Percentiles rank a stretch among this genome's conserved stretches.
Conservation (phyloP, 2,113 vertebrate genomes). For the Xiphophorus maculatus region DNA sequence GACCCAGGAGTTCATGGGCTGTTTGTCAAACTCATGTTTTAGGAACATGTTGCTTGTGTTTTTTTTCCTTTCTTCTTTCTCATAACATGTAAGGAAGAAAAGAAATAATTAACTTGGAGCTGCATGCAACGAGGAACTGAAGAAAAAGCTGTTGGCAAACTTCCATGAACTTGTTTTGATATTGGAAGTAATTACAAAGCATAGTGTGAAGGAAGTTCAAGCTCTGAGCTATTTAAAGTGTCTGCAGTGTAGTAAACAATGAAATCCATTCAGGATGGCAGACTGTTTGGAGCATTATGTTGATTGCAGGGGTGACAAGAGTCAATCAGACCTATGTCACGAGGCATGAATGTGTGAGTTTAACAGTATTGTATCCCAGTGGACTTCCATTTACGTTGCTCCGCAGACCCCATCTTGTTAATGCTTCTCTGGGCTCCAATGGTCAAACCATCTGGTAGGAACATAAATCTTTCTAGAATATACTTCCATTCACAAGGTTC, state of each 20-base stretch:
- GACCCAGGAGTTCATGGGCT: slow-evolving; percentile 9
- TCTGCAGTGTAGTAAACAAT: slow-evolving; percentile 57
- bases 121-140: not conserved
- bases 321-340: slow-evolving; percentile 51
- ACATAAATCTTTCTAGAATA: slow-evolving; percentile 29
- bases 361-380: slow-evolving; percentile 41
- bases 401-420: slow-evolving; percentile 58
- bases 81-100: slow-evolving; percentile 26
- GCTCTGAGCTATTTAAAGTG: slow-evolving; percentile 51
- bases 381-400: slow-evolving; percentile 21
- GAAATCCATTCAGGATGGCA: slow-evolving; percentile 41
- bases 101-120: not conserved
- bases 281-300: slow-evolving; percentile 45
- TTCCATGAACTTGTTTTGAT: slow-evolving; percentile 34
- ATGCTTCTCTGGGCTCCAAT: slow-evolving; percentile 45
- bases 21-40: slow-evolving; percentile 12
- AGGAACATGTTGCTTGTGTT: slow-evolving; percentile 27
- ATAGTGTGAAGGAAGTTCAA: slow-evolving; percentile 61
- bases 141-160: slow-evolving; percentile 36
- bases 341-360: slow-evolving; percentile 28
- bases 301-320: slow-evolving; percentile 50
- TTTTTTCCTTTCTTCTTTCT: not conserved
- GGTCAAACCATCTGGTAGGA: slow-evolving; percentile 61
- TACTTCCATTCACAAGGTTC: slow-evolving; percentile 52
- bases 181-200: slow-evolving; percentile 41